Base-by-base conservation (phyloP, 2,888 invertebrate genomes). In the Himalopsyche tibetana region DNA sequence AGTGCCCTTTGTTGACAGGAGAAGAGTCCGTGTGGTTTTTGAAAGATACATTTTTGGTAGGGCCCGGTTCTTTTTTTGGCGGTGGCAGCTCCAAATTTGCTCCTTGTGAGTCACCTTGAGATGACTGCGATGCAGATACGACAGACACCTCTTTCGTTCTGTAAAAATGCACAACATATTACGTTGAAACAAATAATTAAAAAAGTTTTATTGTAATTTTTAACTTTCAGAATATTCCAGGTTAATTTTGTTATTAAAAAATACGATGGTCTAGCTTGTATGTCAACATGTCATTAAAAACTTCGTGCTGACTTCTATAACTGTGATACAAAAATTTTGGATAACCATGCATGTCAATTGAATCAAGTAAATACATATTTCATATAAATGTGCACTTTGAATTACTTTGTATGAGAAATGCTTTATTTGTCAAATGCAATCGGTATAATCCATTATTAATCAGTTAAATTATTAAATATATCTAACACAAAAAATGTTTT, bases 11-110 rank as follows among this genome's bases (percentile, higher is more conserved):
- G 45, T 80, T 86, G 40, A 55, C 82, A n/a, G 88, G 93, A 42
- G 93, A 93, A 89, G 92, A 93, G 89, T 93, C 93, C 86, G 93
- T 89, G 86, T 93, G 93, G 87, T 93, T 93, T 89, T 93, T 93
- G 89, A 93, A 93, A 0, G 93, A 93, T 0, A 93, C 93, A 80
- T 93, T 93, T 89, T 93, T 93, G 0, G 93, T 93, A 74, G 92
- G 69, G 15, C 87, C 92, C 1, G 85, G 87, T 88, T 93, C 93
- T 82, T 93, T 93, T 88, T 91, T 92, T 0, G 91, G 91, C 87
- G 84, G 86, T 15, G 82, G 86, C 19, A 83, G 80, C 28, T 84
- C 79, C 15, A 45, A 38, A 36, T 38, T 51, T 6, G 69, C 79
- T 9, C 55, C 38, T 51, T 86, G 88, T 6, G 88, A 82, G 15